Evolutionary conservation across 2,797 vertebrate species (phyloP).

Genomic region (Danio albolineatus): DNA sequence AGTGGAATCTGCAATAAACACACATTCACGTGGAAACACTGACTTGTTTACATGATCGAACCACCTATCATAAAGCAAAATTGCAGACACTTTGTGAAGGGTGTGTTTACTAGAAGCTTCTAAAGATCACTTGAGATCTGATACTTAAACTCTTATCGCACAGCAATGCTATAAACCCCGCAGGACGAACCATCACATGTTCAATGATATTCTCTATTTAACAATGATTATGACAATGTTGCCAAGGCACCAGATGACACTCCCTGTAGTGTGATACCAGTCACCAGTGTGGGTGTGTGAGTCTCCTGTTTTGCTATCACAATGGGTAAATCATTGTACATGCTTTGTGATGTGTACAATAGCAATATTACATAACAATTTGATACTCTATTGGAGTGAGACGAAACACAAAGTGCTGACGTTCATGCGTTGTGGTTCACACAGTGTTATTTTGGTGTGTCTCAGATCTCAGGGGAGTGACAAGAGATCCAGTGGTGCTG

Average conservation of each 20-base stretch:
- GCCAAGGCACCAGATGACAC: constrained; percentile 52
- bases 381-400: not conserved
- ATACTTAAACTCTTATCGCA: constrained; percentile 37
- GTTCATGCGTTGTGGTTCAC: not conserved
- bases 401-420: not conserved
- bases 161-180: constrained; percentile 16
- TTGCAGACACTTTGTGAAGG: constrained; percentile 6
- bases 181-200: constrained; percentile 1
- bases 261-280: constrained; percentile 25
- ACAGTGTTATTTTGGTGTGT: constrained; percentile 43
- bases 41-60: not conserved
- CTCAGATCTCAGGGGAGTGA: constrained; percentile 71
- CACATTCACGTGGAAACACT: constrained; percentile 3
- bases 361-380: constrained; percentile 11
- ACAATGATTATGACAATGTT: constrained; percentile 47
- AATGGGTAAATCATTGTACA: constrained; percentile 24
- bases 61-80: not conserved
- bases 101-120: constrained; percentile 9
- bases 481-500: constrained; percentile 68
- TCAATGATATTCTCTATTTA: constrained; percentile 12
- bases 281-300: constrained; percentile 32
- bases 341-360: constrained; percentile 26
- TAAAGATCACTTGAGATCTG: not conserved
- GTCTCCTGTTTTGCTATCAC: constrained; percentile 11
- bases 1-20: not conserved